A percentile compares a stretch with the other conserved stretches of the same genome.
Evolutionary conservation across 2,797 vertebrate genomes (phyloP).

Genomic region (Cottoperca gobio): DNA sequence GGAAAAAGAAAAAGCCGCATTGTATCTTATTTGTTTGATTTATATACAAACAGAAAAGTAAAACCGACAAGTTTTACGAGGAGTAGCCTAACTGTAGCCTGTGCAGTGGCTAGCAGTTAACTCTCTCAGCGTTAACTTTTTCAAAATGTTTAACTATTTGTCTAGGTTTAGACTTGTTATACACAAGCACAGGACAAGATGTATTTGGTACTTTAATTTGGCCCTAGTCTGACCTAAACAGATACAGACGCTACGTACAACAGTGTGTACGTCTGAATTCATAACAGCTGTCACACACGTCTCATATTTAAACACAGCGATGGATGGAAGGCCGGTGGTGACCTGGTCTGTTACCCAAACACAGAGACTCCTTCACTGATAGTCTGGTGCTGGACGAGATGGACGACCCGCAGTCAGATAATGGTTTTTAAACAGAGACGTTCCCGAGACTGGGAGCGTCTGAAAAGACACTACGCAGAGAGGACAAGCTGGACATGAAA

Average conservation of each 20-base stretch:
- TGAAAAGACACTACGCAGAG: slow-evolving; percentile 67
- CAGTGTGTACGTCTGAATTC: slow-evolving; percentile 34
- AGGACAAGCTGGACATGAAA: slow-evolving; percentile 60
- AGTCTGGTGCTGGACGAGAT: slow-evolving; percentile 54
- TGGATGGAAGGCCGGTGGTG: slow-evolving; percentile 39
- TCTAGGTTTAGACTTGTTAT: no score
- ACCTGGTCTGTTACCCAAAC: slow-evolving; percentile 54
- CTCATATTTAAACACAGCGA: slow-evolving; percentile 58
- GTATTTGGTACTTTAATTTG: slow-evolving; percentile 34
- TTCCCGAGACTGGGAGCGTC: slow-evolving; percentile 38
- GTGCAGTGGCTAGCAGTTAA: no score
- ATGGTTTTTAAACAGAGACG: slow-evolving; percentile 69
- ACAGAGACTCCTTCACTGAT: slow-evolving; percentile 40
- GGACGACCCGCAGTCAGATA: slow-evolving; percentile 71
- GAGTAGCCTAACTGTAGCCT: no score
- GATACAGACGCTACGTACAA: slow-evolving; percentile 26
- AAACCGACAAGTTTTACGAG: no score
- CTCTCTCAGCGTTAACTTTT: no score
- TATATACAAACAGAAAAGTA: neutral
- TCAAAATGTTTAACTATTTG: no score
- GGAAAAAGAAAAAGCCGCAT: no score
- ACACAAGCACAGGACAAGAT: neutral
- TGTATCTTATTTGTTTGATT: no score
- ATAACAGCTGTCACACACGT: slow-evolving; percentile 62
- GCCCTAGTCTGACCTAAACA: slow-evolving; percentile 2